A percentile compares a stretch with the other conserved stretches of the same genome.
These are phyloP conservation scores for Pristionchus fissidentatus DNA, from an alignment of 2,888 invertebrate species.

Conservation along the genomic window DNA sequence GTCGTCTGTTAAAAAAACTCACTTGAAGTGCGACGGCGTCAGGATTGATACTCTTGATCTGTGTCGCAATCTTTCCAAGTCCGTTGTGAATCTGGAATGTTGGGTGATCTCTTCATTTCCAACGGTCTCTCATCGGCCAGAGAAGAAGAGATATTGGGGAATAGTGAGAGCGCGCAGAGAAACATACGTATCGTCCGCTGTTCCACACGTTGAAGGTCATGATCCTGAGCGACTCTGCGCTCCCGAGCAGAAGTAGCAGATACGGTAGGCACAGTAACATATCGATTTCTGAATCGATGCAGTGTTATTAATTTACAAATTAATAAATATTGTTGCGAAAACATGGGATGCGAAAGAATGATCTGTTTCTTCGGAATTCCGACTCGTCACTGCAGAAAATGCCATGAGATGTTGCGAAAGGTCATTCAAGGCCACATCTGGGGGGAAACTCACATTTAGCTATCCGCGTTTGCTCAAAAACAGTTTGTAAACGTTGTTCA, in stretches of 20 bases:
- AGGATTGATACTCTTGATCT: conserved; percentile 65
- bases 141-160: not conserved
- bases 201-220: conserved; percentile 73
- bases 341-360: too few species aligned
- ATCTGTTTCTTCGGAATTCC: too few species aligned
- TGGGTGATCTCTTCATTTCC: not conserved
- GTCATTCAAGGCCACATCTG: too few species aligned
- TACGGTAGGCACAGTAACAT: not conserved
- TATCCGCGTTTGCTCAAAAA: too few species aligned
- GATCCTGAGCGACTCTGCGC: conserved; percentile 51
- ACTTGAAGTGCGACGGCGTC: conserved; percentile 67
- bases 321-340: too few species aligned
- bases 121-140: not conserved
- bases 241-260: not conserved
- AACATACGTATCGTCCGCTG: not conserved
- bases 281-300: too few species aligned
- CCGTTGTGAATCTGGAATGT: conserved; percentile 2
- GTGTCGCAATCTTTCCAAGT: conserved; percentile 64
- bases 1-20: not conserved
- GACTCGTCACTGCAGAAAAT: too few species aligned
- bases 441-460: too few species aligned
- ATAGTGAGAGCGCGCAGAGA: not conserved
- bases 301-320: too few species aligned
- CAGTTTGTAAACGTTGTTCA: too few species aligned
- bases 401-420: too few species aligned